Evolutionary conservation across 2,888 invertebrate genomes (phyloP), one percentile per base, ranked within the genome.

Genomic region (Diarsia brunnea): DNA sequence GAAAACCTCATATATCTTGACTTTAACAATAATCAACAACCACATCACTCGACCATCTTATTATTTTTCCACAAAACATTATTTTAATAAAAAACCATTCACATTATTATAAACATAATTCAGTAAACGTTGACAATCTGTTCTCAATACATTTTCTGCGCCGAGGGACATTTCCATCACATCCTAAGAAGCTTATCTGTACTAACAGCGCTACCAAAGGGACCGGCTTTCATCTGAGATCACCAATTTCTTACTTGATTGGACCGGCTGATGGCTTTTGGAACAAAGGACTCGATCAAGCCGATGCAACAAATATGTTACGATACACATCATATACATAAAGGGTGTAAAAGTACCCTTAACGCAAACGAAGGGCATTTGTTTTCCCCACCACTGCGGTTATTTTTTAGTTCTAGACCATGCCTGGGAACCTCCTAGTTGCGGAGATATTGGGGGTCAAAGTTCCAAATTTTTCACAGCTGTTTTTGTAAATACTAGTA

Each of bases 231-330:
- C 89, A 90, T 87, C 83, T 89, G 91, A 93, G 94, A 94, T 94
- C 94, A 94, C 93, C 95, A 95, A 96, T 96, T 95, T 96, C 95
- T 95, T 96, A 95, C 95, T 95, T 95, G 95, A 95, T 95, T 95
- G 94, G 93, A 91, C 93, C 90, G 90, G 90, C 89, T 95, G 95
- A 96, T 96, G 94, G 95, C 92, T 95, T 95, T 93, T 85, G 88
- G 92, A 93, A 95, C 95, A 95, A 95, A 94, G 92, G 91, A 92
- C 90, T 84, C 86, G 89, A 88, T 90, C 88, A 82, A 79, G 90
- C 79, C 88, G 86, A 87, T 79, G 88, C 89, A 90, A 90, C 86
- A 89, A 90, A 89, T 89, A 88, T 61, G 60, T 73, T 73, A 55
- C 71, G 68, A 77, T 69, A 84, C 80, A 84, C 31, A 43, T 69